These are phyloP conservation scores for Loriculus beryllinus DNA, from an alignment of 2,797 vertebrate species.

Conservation along the genomic window DNA sequence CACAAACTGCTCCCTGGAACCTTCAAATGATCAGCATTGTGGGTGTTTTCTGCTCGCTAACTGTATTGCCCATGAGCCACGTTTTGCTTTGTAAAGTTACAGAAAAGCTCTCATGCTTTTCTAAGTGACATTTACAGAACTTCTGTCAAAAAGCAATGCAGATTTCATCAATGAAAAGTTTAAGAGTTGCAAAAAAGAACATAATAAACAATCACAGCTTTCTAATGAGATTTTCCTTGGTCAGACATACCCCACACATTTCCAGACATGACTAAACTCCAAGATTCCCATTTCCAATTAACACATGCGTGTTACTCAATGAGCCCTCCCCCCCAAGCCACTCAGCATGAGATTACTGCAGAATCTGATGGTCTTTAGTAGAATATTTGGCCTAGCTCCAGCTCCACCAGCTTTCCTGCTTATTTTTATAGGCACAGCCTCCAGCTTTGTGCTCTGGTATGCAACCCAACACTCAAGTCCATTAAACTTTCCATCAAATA, in stretches of 20 bases:
- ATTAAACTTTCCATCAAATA: slow-evolving; percentile 27
- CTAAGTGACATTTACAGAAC: neutral
- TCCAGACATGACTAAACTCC: slow-evolving; percentile 52
- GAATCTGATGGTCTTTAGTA: slow-evolving; percentile 29
- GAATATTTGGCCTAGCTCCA: slow-evolving; percentile 31
- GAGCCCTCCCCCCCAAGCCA: neutral
- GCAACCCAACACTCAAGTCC: slow-evolving; percentile 37
- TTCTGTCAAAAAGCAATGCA: neutral
- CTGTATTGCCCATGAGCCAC: neutral
- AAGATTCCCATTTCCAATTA: slow-evolving; percentile 49
- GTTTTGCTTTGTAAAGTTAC: neutral
- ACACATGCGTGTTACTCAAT: neutral
- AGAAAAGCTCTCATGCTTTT: neutral
- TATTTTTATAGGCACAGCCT: slow-evolving; percentile 58
- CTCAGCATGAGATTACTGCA: slow-evolving; percentile 16
- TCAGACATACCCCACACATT: slow-evolving; percentile 35
- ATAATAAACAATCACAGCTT: neutral
- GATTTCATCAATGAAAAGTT: neutral
- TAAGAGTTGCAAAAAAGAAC: neutral
- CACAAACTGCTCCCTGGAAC: neutral
- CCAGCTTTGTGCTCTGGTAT: neutral
- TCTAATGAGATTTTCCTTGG: slow-evolving; percentile 15
- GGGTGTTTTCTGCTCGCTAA: neutral
- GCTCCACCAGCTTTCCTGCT: slow-evolving; percentile 1
- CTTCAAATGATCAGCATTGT: neutral